Evolutionary conservation across 1,140 invertebrate species (phyloP).

Genomic region (Parasteatoda tepidariorum): DNA sequence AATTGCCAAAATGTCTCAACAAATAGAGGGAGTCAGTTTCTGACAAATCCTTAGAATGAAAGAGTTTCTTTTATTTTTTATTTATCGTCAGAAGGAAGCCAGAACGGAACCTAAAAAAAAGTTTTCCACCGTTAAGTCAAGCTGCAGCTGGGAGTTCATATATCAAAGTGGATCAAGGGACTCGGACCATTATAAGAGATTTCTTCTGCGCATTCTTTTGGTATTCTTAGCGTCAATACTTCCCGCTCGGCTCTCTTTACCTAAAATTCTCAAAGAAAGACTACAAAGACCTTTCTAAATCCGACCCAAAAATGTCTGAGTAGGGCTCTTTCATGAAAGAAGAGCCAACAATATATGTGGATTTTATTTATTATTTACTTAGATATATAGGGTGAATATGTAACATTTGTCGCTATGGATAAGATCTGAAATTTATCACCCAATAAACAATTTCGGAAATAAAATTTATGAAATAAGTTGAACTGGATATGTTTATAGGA

Average conservation of each 20-base stretch:
- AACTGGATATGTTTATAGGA: no score
- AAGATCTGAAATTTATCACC: no score
- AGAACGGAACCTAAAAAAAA: not conserved
- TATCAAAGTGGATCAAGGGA: conserved; percentile 41
- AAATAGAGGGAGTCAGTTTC: not conserved
- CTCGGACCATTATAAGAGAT: conserved; percentile 31
- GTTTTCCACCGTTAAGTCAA: not conserved
- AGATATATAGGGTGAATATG: no score
- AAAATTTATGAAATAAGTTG: no score
- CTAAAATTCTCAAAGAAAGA: not conserved
- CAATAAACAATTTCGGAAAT: no score
- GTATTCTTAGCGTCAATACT: conserved; percentile 3
- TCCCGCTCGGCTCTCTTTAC: not conserved
- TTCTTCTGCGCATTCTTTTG: not conserved
- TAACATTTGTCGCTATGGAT: no score
- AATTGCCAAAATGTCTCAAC: not conserved
- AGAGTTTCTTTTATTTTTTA: not conserved
- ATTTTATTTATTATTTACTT: no score
- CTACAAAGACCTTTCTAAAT: not conserved
- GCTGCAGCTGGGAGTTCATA: conserved; percentile 18
- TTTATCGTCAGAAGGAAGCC: not conserved
- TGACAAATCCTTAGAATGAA: not conserved
- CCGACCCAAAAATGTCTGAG: not conserved
- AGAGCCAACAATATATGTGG: no score
- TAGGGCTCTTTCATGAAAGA: no score